Percentiles rank a stretch among this genome's conserved stretches.
Conservation (phyloP, 2,113 vertebrate genomes). For the Oreochromis tanganicae region DNA sequence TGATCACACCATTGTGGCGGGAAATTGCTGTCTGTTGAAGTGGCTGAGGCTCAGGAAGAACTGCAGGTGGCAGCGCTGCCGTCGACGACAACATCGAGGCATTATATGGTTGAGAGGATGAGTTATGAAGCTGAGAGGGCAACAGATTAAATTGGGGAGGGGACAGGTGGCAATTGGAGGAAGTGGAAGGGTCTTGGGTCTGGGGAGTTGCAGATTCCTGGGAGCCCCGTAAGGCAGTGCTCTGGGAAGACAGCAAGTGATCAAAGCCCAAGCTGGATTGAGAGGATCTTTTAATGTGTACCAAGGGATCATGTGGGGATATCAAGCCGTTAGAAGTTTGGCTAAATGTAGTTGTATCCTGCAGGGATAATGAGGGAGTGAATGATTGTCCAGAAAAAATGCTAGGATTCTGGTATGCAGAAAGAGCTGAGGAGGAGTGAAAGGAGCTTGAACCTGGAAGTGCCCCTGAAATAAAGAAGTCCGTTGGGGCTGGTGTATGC, state of each 20-base stretch:
- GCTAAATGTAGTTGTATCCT: slow-evolving; percentile 84
- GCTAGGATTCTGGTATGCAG: slow-evolving; percentile 88
- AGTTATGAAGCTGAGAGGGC: slow-evolving; percentile 79
- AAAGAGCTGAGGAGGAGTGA: slow-evolving; percentile 83
- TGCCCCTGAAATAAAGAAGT: slow-evolving; percentile 88
- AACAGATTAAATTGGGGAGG: slow-evolving; percentile 85
- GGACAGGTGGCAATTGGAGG: slow-evolving; percentile 75
- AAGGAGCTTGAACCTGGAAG: slow-evolving; percentile 84
- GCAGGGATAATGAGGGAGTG: slow-evolving; percentile 81
- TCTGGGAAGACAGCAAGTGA: slow-evolving; percentile 70
- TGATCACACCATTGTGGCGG: slow-evolving; percentile 87
- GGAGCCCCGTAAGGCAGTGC: slow-evolving; percentile 62
- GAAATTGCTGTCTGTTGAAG: slow-evolving; percentile 76
- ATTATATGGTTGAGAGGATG: slow-evolving; percentile 82
- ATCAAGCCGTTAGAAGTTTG: slow-evolving; percentile 81
- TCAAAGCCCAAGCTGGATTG: slow-evolving; percentile 74
- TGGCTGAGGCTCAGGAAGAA: slow-evolving; percentile 57
- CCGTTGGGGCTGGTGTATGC: slow-evolving; percentile 85
- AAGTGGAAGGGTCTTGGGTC: slow-evolving; percentile 63
- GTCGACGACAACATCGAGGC: slow-evolving; percentile 79
- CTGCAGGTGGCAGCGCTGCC: slow-evolving; percentile 41
- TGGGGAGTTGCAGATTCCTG: slow-evolving; percentile 64
- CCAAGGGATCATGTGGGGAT: slow-evolving; percentile 79
- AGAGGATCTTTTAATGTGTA: slow-evolving; percentile 76
- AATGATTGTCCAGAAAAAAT: slow-evolving; percentile 87